A percentile compares a stretch with the other conserved stretches of the same genome.
These are phyloP conservation scores for Macquaria ambigua DNA, from an alignment of 2,113 vertebrate species.

Conservation along the genomic window DNA sequence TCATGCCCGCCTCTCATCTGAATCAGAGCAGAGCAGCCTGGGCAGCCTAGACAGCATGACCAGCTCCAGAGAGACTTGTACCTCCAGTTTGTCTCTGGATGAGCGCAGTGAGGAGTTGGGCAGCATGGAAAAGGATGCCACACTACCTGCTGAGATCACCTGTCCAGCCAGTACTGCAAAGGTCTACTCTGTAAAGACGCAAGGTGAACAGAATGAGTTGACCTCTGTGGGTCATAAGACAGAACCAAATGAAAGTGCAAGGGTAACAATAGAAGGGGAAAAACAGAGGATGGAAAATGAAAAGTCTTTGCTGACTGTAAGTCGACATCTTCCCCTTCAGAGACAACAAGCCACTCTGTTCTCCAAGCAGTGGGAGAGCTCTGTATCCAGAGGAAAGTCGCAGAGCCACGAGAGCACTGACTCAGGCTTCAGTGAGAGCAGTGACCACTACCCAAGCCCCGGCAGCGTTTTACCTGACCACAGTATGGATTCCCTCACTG, in stretches of 20 bases:
- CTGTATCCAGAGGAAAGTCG: conserved; percentile 84
- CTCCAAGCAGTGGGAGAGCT: conserved; percentile 88
- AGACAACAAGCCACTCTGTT: conserved; percentile 87
- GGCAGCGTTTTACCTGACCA: conserved; percentile 81
- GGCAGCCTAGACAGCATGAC: conserved; percentile 77
- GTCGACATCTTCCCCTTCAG: conserved; percentile 83
- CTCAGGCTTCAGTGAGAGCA: conserved; percentile 95
- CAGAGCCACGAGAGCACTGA: conserved; percentile 96
- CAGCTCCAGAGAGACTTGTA: conserved; percentile 73
- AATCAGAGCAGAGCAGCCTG: conserved; percentile 83
- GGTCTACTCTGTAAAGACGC: conserved; percentile 17
- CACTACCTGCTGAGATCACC: conserved; percentile 35
- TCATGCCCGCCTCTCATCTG: conserved; percentile 87
- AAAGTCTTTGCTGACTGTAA: conserved; percentile 61
- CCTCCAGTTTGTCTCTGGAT: conserved; percentile 71
- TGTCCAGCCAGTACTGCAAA: conserved; percentile 2
- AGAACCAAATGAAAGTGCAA: conserved; percentile 28
- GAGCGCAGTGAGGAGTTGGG: conserved; percentile 53
- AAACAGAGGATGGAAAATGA: conserved; percentile 63
- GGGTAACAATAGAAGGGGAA: conserved; percentile 6
- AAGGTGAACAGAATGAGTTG: conserved; percentile 52
- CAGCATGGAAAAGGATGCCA: conserved; percentile 57
- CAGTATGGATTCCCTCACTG: conserved; percentile 84
- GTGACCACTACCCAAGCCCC: conserved; percentile 88
- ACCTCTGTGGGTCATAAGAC: conserved; percentile 24